These are phyloP conservation scores for Sesia apiformis DNA, from an alignment of 2,888 invertebrate species.

Conservation along the genomic window DNA sequence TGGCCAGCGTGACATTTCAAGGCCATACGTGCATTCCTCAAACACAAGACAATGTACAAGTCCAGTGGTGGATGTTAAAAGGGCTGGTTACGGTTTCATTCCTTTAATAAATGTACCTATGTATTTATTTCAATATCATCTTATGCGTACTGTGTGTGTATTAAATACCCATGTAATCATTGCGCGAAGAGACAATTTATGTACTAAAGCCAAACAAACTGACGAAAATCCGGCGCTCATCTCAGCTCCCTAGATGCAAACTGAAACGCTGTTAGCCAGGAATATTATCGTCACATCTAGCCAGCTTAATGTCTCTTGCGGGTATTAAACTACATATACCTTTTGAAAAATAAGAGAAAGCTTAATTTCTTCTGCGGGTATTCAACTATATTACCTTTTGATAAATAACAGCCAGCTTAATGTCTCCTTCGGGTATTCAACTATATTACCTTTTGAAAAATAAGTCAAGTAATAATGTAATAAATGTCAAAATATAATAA, in stretches of 20 bases:
- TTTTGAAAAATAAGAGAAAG: neutral
- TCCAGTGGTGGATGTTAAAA: no score
- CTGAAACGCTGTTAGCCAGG: conserved; percentile 16
- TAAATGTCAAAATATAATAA: no score
- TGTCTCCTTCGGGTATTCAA: neutral
- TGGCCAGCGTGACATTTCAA: no score
- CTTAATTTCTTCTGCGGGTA: neutral
- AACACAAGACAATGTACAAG: no score
- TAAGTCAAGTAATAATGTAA: no score
- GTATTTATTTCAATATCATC: no score
- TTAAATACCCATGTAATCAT: neutral
- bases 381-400: neutral
- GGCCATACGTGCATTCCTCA: no score
- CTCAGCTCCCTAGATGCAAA: conserved; percentile 9
- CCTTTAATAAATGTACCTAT: no score
- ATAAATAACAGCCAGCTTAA: no score
- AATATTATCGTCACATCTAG: conserved; percentile 20
- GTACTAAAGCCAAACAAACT: conserved; percentile 6
- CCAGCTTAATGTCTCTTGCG: conserved; percentile 1
- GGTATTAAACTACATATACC: neutral
- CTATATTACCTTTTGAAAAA: neutral
- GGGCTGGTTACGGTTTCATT: no score
- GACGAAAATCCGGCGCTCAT: conserved; percentile 3
- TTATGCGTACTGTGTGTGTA: neutral
- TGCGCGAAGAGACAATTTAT: neutral